Evolutionary conservation across 2,797 vertebrate genomes (phyloP), one percentile per base, ranked within the genome.

Genomic region (Mycteria americana): DNA sequence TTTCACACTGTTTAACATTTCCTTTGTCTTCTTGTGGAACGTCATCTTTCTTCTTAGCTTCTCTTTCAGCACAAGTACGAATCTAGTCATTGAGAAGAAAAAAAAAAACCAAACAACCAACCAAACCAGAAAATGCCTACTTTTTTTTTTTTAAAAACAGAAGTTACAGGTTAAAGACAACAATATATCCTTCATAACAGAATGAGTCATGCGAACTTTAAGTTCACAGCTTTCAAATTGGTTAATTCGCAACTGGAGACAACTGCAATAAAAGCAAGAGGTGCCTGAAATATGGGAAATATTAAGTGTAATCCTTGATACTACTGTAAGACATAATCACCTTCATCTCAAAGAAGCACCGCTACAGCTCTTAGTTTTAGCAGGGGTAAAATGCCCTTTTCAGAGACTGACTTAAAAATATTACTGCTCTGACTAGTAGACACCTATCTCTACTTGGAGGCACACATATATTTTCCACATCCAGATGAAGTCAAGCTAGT

Each of bases 1-100:
- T 91, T 98, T 99, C 99, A 95, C 99, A 99, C 70, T 98, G 99
- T 95, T 99, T 99, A 92, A 99, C 99, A 6, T 99, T 99, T 92
- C 99, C 99, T 96, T 99, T 97, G 97, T 99, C 99, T 97, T 99
- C 99, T 62, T 99, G 99, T n/a, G 99, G 98, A 88, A 99, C 98
- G 78, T 99, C 99, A 86, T 99, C 99, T 92, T 98, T 99, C 89
- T 87, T 98, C 97, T 99, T 99, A 54, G 98, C 96, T 97, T 99
- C 99, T 94, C 98, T 98, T 96, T 99, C 99, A 11, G 97, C 97
- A 84, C 98, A 99, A 7, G 99, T 99, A 88, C 99, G 98, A 88
- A 99, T 99, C 99, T 99, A 95, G 69, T 88, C 60, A 95, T 87
- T 35, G 22, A 79, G 28, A 72, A 18, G 60, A 7, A 7, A 5